Conservation (phyloP, 2,113 vertebrate species). For the Ailurus styani region DNA sequence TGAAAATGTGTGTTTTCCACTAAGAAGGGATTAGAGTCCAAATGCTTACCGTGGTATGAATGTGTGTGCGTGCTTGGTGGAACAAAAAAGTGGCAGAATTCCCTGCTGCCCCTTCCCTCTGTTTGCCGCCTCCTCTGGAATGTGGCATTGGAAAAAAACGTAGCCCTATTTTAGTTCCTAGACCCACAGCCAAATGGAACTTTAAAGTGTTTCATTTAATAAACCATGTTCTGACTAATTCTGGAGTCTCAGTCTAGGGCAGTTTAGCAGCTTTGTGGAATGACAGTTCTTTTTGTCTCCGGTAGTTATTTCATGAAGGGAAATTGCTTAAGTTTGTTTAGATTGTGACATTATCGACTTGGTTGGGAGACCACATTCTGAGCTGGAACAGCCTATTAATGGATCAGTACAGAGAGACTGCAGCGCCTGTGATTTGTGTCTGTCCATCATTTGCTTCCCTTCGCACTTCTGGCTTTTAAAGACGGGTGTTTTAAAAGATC, state of each 20-base stretch:
- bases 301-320: conserved; percentile 18
- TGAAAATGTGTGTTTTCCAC: conserved; percentile 82
- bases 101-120: neutral
- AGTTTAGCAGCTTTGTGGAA: neutral
- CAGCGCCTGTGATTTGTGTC: neutral
- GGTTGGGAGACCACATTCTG: neutral
- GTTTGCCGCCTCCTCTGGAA: conserved; percentile 24
- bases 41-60: conserved; percentile 23
- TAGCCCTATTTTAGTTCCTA: conserved; percentile 65
- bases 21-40: conserved; percentile 82
- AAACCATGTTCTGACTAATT: neutral
- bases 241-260: neutral
- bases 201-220: neutral
- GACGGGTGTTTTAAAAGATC: neutral
- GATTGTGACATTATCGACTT: neutral
- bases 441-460: neutral
- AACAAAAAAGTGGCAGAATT: conserved; percentile 37
- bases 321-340: conserved; percentile 37
- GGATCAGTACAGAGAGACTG: neutral
- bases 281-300: conserved; percentile 37
- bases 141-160: conserved; percentile 14
- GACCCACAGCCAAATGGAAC: conserved; percentile 34
- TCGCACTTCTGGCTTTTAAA: neutral
- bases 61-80: conserved; percentile 41
- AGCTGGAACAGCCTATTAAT: neutral